These are phyloP conservation scores for Cyclargus thomasi DNA, from an alignment of 1,140 invertebrate genomes.

Conservation along the genomic window DNA sequence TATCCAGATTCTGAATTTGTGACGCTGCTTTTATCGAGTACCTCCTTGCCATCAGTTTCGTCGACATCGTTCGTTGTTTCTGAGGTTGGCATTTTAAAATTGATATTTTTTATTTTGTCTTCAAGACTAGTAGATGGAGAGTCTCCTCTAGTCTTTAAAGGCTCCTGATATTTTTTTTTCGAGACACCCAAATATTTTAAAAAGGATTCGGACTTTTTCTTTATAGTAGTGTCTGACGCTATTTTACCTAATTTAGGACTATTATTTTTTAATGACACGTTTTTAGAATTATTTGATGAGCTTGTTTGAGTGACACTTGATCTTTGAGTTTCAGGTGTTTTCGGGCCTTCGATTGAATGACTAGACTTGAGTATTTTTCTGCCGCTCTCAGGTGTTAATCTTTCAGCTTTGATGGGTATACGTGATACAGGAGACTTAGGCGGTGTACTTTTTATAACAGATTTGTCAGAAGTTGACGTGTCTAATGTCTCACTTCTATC, in stretches of 20 bases:
- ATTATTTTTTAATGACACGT: neutral
- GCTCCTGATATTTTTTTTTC: neutral
- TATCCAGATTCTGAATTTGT: conserved; percentile 55
- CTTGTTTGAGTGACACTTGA: no score
- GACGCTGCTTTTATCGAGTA: conserved; percentile 43
- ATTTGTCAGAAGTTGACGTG: neutral
- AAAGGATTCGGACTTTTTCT: neutral
- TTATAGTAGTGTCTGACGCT: neutral
- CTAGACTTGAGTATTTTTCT: neutral
- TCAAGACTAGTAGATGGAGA: neutral
- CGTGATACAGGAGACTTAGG: neutral
- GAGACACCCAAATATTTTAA: conserved; percentile 15
- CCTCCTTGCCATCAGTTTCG: conserved; percentile 28
- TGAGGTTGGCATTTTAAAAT: conserved; percentile 13
- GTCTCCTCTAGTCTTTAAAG: neutral
- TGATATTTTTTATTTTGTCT: neutral
- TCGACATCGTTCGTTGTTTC: conserved; percentile 30
- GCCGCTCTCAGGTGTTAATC: neutral
- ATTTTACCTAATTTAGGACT: neutral
- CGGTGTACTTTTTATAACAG: neutral
- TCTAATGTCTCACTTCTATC: neutral
- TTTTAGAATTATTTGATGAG: neutral
- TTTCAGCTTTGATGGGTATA: neutral
- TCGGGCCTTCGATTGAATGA: neutral
- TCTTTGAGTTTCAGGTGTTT: neutral